Evolutionary conservation across 2,113 vertebrate genomes (phyloP), one percentile per base, ranked within the genome.

Genomic region (Eulemur macaco): DNA sequence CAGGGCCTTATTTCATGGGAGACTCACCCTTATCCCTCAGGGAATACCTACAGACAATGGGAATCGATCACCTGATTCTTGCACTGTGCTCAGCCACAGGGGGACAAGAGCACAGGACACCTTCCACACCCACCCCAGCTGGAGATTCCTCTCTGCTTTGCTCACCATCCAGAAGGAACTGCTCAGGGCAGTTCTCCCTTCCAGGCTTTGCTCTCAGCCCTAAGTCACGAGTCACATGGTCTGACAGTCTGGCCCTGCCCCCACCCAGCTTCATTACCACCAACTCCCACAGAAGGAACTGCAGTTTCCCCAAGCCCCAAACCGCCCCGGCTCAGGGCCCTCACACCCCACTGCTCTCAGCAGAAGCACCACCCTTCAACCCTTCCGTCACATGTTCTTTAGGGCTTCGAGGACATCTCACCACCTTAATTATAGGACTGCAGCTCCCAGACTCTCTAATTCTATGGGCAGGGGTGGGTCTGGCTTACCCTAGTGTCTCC

Each of bases 401-500:
- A 54, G 39, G 5, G 69, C 17, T 68, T 27, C 64, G 37, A 29
- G 17, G 31, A 37, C 23, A 20, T 0, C 21, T 77, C n/a, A 13
- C 29, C 37, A 47, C 39, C 45, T 63, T 52, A 27, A 6, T 50
- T 5, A 18, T 12, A 25, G 7, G n/a, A 18, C 3, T 37, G 3
- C 10, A 27, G 77, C 31, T 54, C 37, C 29, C 63, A 34, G 42
- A 64, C 14, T 25, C 20, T 10, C 34, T 17, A 4, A 47, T n/a
- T 37, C 47, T 6, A 29, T 1, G 23, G 8, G 8, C 4, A 23
- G 6, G 25, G 25, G 8, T 12, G 11, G 7, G 13, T 8, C 23
- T 68, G 31, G 29, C 31, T 47, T 31, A 23, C 10, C 50, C 52
- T 58, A 4, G 13, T 9, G 31, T 21, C n/a, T 20, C 45, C 1